phyloP scores from a whole-genome alignment of 2,113 vertebrate species.

The Pteropus alecto region DNA sequence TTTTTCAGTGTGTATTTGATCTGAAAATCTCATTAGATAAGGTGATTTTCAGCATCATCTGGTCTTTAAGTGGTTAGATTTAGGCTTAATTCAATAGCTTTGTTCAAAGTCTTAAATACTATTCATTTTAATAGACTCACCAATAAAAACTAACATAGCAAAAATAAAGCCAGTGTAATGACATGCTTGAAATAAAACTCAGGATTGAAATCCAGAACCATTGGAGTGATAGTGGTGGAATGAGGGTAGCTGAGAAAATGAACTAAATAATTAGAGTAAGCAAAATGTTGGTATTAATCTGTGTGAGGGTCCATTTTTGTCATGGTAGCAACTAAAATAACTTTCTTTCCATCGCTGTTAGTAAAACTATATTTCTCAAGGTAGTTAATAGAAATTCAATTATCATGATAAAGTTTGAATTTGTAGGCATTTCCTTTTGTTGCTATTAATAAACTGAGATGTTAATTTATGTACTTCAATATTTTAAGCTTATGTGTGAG shows the following conservation, averaged over 20 bases:
- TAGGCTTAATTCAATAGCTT: background rate
- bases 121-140: background rate
- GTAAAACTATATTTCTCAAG: constrained; percentile 21
- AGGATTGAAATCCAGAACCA: background rate
- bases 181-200: background rate
- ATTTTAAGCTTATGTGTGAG: constrained; percentile 41
- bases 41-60: background rate
- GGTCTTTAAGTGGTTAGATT: background rate
- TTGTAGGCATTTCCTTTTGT: constrained; percentile 58
- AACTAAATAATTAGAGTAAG: background rate
- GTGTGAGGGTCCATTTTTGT: background rate
- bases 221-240: background rate
- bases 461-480: constrained; percentile 42
- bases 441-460: constrained; percentile 53
- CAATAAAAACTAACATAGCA: background rate
- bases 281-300: background rate
- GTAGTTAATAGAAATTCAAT: constrained; percentile 62
- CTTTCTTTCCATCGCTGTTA: background rate
- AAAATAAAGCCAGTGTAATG: background rate
- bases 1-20: background rate
- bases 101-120: background rate
- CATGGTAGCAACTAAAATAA: background rate
- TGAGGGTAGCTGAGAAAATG: background rate
- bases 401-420: constrained; percentile 34
- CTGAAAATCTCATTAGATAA: background rate